Conservation (phyloP, 2,113 vertebrate genomes). For the Podarcis muralis region DNA sequence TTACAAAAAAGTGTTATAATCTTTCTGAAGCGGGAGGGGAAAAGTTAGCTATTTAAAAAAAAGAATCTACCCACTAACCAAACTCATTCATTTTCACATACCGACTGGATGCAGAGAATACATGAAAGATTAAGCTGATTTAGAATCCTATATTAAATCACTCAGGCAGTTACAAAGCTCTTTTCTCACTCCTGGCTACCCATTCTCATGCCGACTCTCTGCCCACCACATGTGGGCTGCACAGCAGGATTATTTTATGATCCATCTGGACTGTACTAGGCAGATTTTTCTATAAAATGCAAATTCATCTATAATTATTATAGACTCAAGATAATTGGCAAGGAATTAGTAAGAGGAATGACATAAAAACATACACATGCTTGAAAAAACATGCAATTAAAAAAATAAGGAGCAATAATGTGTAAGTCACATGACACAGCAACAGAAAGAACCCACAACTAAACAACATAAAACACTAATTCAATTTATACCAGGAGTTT, state of each 20-base stretch:
- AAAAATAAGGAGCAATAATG: fast-evolving
- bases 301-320: constrained; percentile 47
- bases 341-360: not conserved
- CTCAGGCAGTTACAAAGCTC: constrained; percentile 69
- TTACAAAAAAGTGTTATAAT: constrained; percentile 14
- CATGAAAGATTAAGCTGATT: constrained; percentile 68
- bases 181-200: constrained; percentile 56
- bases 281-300: constrained; percentile 55
- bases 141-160: constrained; percentile 73
- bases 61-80: constrained; percentile 48
- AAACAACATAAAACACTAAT: constrained; percentile 7
- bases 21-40: not conserved
- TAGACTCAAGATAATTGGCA: not conserved
- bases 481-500: not conserved
- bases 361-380: not conserved
- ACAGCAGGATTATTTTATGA: constrained; percentile 74
- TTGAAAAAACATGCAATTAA: constrained; percentile 16
- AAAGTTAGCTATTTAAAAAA: constrained; percentile 28
- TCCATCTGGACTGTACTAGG: constrained; percentile 64
- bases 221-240: constrained; percentile 67
- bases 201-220: constrained; percentile 63
- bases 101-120: constrained; percentile 47
- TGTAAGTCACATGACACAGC: not conserved
- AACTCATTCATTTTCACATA: constrained; percentile 68
- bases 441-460: constrained; percentile 9